Percentiles rank a stretch among this genome's conserved stretches.
phyloP scores from a whole-genome alignment of 2,888 invertebrate genomes.

The Gasteruption jaculator region DNA sequence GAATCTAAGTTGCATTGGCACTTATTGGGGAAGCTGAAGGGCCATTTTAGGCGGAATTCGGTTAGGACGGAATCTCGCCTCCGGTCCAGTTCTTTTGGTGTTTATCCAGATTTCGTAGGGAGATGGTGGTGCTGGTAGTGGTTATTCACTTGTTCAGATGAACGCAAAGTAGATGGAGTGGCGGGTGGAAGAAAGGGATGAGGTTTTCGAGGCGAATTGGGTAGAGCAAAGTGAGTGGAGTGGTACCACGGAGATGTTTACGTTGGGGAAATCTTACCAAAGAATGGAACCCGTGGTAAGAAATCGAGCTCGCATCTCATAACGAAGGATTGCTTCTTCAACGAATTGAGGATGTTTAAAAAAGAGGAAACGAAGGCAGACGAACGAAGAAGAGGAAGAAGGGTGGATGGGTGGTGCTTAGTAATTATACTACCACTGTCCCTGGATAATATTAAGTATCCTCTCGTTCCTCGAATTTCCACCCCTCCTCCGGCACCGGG shows the following conservation, averaged over 20 bases:
- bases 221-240: constrained; percentile 4
- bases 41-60: no score
- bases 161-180: no score
- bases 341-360: constrained; percentile 12
- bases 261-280: constrained; percentile 47
- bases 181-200: constrained; percentile 6
- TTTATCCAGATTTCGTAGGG: no score
- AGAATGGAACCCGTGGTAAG: constrained; percentile 22
- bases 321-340: constrained; percentile 30
- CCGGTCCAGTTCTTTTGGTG: no score
- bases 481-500: not conserved
- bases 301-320: constrained; percentile 37
- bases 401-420: constrained; percentile 27
- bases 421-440: constrained; percentile 49
- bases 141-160: no score
- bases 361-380: no score
- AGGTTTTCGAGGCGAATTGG: no score
- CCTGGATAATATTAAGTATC: constrained; percentile 48
- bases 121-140: no score
- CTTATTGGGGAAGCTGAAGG: no score
- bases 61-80: no score
- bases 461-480: constrained; percentile 15
- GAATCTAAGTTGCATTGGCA: no score
- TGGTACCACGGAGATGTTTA: constrained; percentile 36
- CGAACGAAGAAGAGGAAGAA: constrained; percentile 16